Percentiles rank a stretch among this genome's conserved stretches.
Evolutionary conservation across 1,140 invertebrate genomes (phyloP).

Genomic region (Neuroterus valhalla): DNA sequence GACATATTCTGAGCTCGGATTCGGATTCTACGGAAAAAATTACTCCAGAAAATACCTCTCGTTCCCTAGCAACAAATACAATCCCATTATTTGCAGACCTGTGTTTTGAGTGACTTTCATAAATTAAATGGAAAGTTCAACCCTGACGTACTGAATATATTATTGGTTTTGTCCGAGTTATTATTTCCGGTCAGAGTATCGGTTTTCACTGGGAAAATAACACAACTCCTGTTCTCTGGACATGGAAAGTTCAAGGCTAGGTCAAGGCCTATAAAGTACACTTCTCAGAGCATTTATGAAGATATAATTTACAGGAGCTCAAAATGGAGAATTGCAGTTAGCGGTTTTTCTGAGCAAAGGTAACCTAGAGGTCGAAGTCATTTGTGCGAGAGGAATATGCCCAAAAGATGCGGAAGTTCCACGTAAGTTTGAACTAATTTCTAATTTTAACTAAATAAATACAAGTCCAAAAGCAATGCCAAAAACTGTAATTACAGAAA

Average conservation of each 20-base stretch:
- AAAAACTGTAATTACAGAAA: no score
- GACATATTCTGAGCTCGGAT: no score
- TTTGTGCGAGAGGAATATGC: slow-evolving; percentile 78
- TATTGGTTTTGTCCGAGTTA: not conserved
- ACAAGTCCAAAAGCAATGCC: not conserved
- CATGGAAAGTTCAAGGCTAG: slow-evolving; percentile 13
- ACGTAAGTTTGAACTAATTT: slow-evolving; percentile 68
- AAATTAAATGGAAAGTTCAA: no score
- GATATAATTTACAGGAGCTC: slow-evolving; percentile 73
- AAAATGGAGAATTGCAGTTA: slow-evolving; percentile 88
- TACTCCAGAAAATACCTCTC: no score
- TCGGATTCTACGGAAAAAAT: no score
- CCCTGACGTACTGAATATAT: not conserved
- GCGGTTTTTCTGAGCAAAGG: slow-evolving; percentile 93
- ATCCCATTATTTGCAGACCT: no score
- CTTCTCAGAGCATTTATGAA: not conserved
- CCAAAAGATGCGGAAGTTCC: slow-evolving; percentile 74
- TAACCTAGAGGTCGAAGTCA: slow-evolving; percentile 92
- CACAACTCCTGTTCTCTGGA: not conserved
- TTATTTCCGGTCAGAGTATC: slow-evolving; percentile 6
- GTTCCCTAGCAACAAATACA: no score
- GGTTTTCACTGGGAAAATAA: slow-evolving; percentile 13
- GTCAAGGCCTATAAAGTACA: not conserved
- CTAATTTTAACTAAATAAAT: not conserved
- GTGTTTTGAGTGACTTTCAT: no score